These are phyloP conservation scores for Drosophila suboccidentalis DNA, from an alignment of 2,888 invertebrate genomes.

Conservation along the genomic window DNA sequence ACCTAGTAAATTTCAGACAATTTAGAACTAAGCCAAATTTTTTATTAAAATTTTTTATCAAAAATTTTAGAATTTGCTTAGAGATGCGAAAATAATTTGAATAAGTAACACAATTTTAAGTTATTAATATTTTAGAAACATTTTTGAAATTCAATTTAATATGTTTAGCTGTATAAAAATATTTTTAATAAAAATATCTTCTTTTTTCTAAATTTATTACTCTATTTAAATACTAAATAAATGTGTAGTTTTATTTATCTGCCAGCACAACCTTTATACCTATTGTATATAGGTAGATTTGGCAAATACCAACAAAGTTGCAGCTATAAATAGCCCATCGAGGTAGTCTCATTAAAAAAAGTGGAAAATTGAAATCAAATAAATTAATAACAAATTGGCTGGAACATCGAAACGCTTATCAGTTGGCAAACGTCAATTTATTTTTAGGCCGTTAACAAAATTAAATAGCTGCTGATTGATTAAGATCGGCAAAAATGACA, in stretches of 20 bases:
- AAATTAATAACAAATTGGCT: slow-evolving; percentile 65
- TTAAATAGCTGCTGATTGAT: slow-evolving; percentile 59
- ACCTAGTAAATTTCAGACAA: background rate
- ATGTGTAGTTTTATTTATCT: background rate
- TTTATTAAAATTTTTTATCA: too few relatives aligned
- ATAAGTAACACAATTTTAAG: too few relatives aligned
- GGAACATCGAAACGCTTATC: slow-evolving; percentile 63
- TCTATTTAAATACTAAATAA: too few relatives aligned
- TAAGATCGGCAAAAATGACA: slow-evolving; percentile 56
- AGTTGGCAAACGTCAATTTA: slow-evolving; percentile 51
- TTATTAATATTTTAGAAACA: too few relatives aligned
- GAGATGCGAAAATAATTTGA: too few relatives aligned
- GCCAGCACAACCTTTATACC: background rate
- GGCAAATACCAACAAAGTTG: slow-evolving; percentile 11
- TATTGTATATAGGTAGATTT: background rate
- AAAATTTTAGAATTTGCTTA: too few relatives aligned
- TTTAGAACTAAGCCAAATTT: too few relatives aligned
- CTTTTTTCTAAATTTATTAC: too few relatives aligned
- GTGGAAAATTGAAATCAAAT: slow-evolving; percentile 43
- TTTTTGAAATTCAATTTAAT: too few relatives aligned
- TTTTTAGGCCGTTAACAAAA: slow-evolving; percentile 61
- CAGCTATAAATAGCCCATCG: slow-evolving; percentile 28
- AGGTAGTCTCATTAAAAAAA: slow-evolving; percentile 29
- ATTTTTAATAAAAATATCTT: too few relatives aligned
- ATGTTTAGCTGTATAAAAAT: too few relatives aligned